Base-by-base conservation (phyloP, 2,113 vertebrate genomes). In the Agapornis roseicollis region DNA sequence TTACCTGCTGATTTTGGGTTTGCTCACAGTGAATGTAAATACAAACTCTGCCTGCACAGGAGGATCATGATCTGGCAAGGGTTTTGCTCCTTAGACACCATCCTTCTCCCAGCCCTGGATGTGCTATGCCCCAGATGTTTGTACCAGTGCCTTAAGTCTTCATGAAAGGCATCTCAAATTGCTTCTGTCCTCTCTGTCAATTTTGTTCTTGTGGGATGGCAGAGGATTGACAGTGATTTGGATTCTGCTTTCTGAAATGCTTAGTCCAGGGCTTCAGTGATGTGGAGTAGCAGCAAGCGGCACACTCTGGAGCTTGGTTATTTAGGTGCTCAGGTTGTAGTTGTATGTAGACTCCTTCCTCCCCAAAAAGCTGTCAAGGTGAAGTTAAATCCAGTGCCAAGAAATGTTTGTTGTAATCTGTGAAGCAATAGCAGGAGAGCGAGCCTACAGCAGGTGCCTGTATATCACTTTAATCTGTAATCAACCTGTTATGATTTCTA, bases 171-270 rank as follows among this genome's bases (percentile, higher is more conserved):
- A 22, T 87, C 53, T 89, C 49, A 84, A 61, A 81, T 71, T 76
- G n/a, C 53, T 88, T 58, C 77, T 87, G 17, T 77, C 28, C 41
- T 65, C 18, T 44, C 42, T 90, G 77, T 87, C 33, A 3, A 0
- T 70, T 93, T 79, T 65, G 61, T 90, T 95, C 61, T 70, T 78
- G 63, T 46, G 66, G 27, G 53, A n/a, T 77, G 65, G 65, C 77
- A 92, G 83, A 42, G 44, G 37, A 85, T 72, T 95, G 94, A 77
- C 92, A 87, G 52, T 47, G 53, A 79, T 79, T 81, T 76, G 69
- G 41, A 63, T 82, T 71, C 83, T 72, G 73, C 86, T 85, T 96
- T 96, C 85, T 52, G 64, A 92, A 94, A 37, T 28, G 47, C 42
- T 90, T 93, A 74, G 52, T 58, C 71, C 28, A 53, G 56, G 61